Conservation (phyloP, 1,140 invertebrate genomes). For the Atta cephalotes region DNA sequence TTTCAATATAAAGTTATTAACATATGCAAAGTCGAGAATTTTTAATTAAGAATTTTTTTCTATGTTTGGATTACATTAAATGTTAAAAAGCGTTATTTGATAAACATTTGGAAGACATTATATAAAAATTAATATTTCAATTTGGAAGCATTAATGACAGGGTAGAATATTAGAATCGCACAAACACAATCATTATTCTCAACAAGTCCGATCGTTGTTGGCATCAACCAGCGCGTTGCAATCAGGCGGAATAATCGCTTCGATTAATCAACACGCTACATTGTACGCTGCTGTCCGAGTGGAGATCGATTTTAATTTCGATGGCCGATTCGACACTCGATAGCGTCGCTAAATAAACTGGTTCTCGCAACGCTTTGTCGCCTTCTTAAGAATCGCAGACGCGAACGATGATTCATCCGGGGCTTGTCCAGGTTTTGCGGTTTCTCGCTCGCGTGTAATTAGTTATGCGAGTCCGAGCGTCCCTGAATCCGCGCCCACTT, state of each 20-base stretch:
- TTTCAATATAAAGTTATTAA: constrained; percentile 25
- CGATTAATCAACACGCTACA: constrained; percentile 59
- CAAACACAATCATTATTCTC: constrained; percentile 25
- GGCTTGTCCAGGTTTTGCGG: constrained; percentile 58
- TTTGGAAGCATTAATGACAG: constrained; percentile 32
- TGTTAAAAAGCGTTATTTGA: neutral
- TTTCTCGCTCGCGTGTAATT: constrained; percentile 61
- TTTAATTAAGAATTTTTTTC: neutral
- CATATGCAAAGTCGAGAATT: neutral
- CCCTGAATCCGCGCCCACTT: constrained; percentile 64
- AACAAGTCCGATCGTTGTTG: constrained; percentile 37
- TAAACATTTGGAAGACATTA: neutral
- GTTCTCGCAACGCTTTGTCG: constrained; percentile 60
- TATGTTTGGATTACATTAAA: neutral
- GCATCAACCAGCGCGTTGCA: constrained; percentile 39
- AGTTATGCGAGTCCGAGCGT: constrained; percentile 64
- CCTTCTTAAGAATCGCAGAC: constrained; percentile 40
- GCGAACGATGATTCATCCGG: constrained; percentile 57
- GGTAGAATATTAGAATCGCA: constrained; percentile 24
- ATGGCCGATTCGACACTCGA: constrained; percentile 61
- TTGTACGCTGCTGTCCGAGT: constrained; percentile 45
- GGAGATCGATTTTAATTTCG: constrained; percentile 63
- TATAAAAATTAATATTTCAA: neutral
- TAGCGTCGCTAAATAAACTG: constrained; percentile 64
- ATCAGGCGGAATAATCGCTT: constrained; percentile 56